Evolutionary conservation across 1,140 invertebrate species (phyloP), one percentile per base, ranked within the genome.

Genomic region (Rhagoletis zephyria): DNA sequence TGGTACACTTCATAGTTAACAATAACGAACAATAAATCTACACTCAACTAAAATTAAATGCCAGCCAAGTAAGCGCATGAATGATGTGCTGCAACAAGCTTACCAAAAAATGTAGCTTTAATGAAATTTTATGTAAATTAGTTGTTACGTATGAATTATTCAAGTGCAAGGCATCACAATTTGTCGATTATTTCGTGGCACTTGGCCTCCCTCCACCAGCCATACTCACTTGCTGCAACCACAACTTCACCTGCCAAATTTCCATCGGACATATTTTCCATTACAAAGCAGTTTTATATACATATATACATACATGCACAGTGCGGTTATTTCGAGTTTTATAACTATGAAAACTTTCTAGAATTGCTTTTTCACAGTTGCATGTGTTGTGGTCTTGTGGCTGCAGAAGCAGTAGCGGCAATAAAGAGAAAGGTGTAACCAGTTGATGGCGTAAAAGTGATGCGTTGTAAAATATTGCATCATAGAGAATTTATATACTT

Each of bases 71-170:
- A 16, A 74, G 16, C 14, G 3, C 12, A 5, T 74, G 42, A 74
- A 48, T 74, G 48, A 74, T 48, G 42, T 42, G 67, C 42, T 45
- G 4, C 30, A 40, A 85, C 6, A 67, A 67, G 40, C 6, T 14
- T 30, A 48, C 60, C 51, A 60, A 56, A 56, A 7, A 19, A 59
- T 85, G 30, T 85, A n/a, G 59, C 45, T 85, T 85, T 85, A 85
- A 85, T 59, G 51, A 85, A 14, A 59, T 85, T 63, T 85, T 85
- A 63, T 85, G 60, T 12, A 59, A 85, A 60, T 85, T 85, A 60
- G 81, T 85, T 85, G 48, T 74, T 48, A 42, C 12, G 67, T 42
- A 48, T 74, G 42, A 74, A 48, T 48, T 74, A 74, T 74, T 74
- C 67, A 42, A 74, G 42, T 14, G 67, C 67, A 30, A n/a, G 4